These are phyloP conservation scores for Eledone cirrhosa DNA, from an alignment of 2,888 invertebrate genomes.

Conservation along the genomic window DNA sequence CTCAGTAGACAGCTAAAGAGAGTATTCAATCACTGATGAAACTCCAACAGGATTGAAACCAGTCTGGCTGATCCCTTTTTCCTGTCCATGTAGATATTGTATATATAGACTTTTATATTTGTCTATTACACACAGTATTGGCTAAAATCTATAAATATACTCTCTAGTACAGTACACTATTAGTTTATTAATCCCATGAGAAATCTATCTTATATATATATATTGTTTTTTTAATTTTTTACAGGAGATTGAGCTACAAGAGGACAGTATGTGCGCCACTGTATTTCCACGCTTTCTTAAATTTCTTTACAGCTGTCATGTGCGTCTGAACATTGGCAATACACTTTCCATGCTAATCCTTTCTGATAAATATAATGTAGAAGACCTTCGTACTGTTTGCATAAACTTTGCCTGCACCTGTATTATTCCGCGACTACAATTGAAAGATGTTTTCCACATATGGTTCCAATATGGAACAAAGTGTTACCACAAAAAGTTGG, in stretches of 20 bases:
- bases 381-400: slow-evolving; percentile 65
- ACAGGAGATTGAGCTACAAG: slow-evolving; percentile 60
- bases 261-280: slow-evolving; percentile 63
- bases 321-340: slow-evolving; percentile 65
- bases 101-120: no score
- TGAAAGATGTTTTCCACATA: slow-evolving; percentile 67
- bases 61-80: no score
- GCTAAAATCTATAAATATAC: no score
- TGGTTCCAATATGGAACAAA: slow-evolving; percentile 69
- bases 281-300: slow-evolving; percentile 66
- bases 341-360: slow-evolving; percentile 66
- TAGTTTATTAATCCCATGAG: no score
- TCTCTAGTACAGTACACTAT: no score
- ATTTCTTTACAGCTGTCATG: slow-evolving; percentile 67
- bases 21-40: no score
- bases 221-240: slow-evolving; percentile 25
- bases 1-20: no score
- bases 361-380: slow-evolving; percentile 68
- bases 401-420: slow-evolving; percentile 66
- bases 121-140: no score
- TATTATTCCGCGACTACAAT: slow-evolving; percentile 62
- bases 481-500: slow-evolving; percentile 58
- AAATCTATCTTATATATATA: background rate
- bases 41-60: no score
- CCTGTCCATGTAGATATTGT: no score